Base-by-base conservation (phyloP, 2,888 invertebrate species). In the Eueremaeus valkanovi region DNA sequence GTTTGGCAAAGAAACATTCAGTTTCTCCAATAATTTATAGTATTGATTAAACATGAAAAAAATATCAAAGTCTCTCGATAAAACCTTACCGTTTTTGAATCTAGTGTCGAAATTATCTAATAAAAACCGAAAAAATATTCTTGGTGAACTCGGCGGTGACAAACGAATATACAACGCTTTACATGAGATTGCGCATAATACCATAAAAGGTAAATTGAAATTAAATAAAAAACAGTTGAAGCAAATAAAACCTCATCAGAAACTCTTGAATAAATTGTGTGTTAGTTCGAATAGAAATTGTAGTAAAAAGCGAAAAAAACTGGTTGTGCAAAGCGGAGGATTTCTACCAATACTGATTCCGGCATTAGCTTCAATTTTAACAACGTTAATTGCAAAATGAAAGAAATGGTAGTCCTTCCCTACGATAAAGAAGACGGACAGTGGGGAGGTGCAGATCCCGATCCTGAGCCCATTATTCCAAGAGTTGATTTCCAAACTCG, bases 171-270 rank as follows among this genome's bases (percentile, higher is more conserved):
- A 21, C 9, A 63, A 29, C 40, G 74, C 74, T n/a, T 21, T 74
- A 27, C 36, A 40, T 27, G 74, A 63, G 24, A 21, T 74, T 18
- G 31, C 74, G 29, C n/a, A 31, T 18, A 74, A 74, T 24, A 18
- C 45, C 1, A 1, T 74, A n/a, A 18, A 63, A 40, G 63, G 63
- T 1, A 74, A 70, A 3, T 11, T 70, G 9, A 31, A 31, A 29
- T 16, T 70, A 27, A 8, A 36, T 27, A 33, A 8, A 40, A 1
- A 8, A 9, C 70, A 70, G n/a, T 8, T 11, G 45, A 40, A 27
- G 13, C 36, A 45, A 45, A 3, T 70, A 18, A 31, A 33, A 29
- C 18, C 18, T 1, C 18, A 70, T 40, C 6, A 18, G 2, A 36
- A 40, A n/a, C 1, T 27, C 5, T 40, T 70, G 3, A 11, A 40